Evolutionary conservation across 2,113 vertebrate genomes (phyloP), one percentile per base, ranked within the genome.

Genomic region (Elgaria multicarinata): DNA sequence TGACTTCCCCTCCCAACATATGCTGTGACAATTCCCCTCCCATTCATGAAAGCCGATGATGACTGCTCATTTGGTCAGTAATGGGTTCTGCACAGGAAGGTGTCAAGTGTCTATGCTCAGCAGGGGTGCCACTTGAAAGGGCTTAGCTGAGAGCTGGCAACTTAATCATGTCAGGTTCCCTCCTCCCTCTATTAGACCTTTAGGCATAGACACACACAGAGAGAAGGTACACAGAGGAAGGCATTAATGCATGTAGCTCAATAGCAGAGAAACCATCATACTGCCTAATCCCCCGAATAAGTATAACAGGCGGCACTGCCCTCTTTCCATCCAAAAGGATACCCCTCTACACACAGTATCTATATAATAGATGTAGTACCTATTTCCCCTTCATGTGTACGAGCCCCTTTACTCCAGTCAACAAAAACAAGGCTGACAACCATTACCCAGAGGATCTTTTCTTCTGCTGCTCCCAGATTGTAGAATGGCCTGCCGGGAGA

Each of bases 11-110:
- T 71, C 44, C 80, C 44, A 28, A 82, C 85, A 83, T 55, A 24
- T 55, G 44, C 22, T 71, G 81, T 86, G 53, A n/a, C 74, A 86
- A 69, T 74, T 87, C 5, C 85, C 83, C 46, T 92, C 36, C 66
- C 12, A 0, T 62, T 55, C 39, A 31, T 36, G 39, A 87, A 2
- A 6, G 58, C 71, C 31, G 67, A 62, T 50, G 42, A 83, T 85
- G 85, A 39, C n/a, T 82, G 62, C 69, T 94, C 74, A 14, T 55
- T 90, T 90, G 81, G 69, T 33, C 91, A 77, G 84, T 0, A 0
- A 10, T 79, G 85, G 55, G 28, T 79, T 75, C 77, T 90, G 87
- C 87, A 86, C 77, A 89, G 91, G 88, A 93, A n/a, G 55, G 83
- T 28, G 42, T 85, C 83, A 87, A 8, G 83, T 46, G 39, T 82